Evolutionary conservation across 2,888 invertebrate genomes (phyloP).

Genomic region (Eutolmus rufibarbis): DNA sequence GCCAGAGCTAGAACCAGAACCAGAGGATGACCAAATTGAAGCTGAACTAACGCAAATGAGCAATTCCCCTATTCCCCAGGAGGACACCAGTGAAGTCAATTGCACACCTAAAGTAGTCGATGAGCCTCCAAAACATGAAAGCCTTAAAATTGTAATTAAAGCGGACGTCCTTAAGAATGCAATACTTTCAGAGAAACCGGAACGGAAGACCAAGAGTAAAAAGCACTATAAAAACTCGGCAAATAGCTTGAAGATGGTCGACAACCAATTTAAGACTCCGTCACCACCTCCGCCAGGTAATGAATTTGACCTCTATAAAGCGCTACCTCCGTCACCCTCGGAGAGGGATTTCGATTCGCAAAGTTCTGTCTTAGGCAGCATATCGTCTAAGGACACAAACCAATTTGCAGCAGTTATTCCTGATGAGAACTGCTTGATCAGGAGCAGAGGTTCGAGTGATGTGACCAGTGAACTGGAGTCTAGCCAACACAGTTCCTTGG

Average conservation of each 20-base stretch:
- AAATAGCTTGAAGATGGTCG: constrained; percentile 48
- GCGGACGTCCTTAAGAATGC: constrained; percentile 61
- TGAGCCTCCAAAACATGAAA: constrained; percentile 54
- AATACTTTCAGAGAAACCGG: constrained; percentile 50
- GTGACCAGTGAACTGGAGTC: constrained; percentile 62
- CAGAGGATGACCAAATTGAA: constrained; percentile 16
- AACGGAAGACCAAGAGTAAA: constrained; percentile 54
- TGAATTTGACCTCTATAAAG: constrained; percentile 65
- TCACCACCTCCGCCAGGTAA: constrained; percentile 67
- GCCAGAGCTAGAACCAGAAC: not conserved
- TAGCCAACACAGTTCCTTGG: constrained; percentile 62
- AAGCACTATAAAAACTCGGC: constrained; percentile 60
- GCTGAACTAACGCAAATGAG: not conserved
- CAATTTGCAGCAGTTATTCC: constrained; percentile 53
- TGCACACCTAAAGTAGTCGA: not conserved
- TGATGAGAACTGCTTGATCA: constrained; percentile 61
- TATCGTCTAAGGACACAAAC: constrained; percentile 60
- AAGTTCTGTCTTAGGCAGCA: constrained; percentile 62
- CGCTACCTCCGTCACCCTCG: constrained; percentile 65
- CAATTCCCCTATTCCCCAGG: not conserved
- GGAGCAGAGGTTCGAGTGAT: constrained; percentile 62
- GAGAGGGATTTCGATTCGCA: constrained; percentile 62
- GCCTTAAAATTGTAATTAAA: constrained; percentile 63
- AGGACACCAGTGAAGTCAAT: not conserved
- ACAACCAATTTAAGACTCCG: constrained; percentile 59